Conservation (phyloP, 2,797 vertebrate genomes). For the Buphagus erythrorhynchus region DNA sequence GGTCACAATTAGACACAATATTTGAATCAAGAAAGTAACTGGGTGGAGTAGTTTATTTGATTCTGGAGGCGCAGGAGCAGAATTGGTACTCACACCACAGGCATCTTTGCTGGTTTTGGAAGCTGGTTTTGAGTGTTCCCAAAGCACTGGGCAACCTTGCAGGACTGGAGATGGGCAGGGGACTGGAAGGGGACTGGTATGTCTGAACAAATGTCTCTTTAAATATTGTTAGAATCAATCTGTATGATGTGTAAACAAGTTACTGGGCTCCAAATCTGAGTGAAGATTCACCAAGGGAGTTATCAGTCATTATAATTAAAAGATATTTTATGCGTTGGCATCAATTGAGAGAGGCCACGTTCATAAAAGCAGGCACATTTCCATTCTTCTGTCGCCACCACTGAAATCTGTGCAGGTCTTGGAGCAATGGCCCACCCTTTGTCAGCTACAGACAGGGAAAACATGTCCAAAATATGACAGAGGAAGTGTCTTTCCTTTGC, state of each 20-base stretch:
- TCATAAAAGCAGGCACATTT: background rate
- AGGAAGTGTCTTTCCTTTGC: background rate
- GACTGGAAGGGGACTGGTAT: background rate
- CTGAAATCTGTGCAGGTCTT: background rate
- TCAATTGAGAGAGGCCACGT: background rate
- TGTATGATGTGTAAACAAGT: background rate
- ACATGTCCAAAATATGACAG: background rate
- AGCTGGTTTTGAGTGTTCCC: background rate
- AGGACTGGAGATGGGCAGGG: background rate
- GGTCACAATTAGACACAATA: background rate
- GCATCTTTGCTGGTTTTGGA: background rate
- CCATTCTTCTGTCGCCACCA: rapidly evolving
- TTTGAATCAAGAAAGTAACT: background rate
- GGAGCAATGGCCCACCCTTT: background rate
- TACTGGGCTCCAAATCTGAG: background rate
- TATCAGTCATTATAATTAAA: constrained; percentile 8
- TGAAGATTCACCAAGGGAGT: background rate
- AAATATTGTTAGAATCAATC: background rate
- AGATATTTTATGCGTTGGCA: background rate
- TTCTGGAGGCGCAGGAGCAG: background rate
- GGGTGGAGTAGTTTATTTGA: background rate
- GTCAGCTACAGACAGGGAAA: background rate
- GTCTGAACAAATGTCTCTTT: background rate
- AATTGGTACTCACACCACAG: background rate
- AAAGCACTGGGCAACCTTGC: background rate